Evolutionary conservation across 2,797 vertebrate genomes (phyloP).

Genomic region (Huso huso): DNA sequence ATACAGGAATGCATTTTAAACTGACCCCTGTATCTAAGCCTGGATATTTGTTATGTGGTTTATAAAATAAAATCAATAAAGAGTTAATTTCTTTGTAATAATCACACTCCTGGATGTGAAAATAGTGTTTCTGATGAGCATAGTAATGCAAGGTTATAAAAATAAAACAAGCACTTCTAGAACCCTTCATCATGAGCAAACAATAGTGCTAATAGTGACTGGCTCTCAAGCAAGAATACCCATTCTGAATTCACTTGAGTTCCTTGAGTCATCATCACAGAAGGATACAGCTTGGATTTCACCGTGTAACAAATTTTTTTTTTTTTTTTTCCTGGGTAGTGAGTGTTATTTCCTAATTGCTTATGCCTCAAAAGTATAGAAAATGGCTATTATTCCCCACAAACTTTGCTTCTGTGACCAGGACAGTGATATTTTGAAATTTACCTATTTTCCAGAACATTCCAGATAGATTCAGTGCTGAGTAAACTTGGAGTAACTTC

Average conservation of each 20-base stretch:
- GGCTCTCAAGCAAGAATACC: not conserved
- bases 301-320: too few species aligned
- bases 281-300: slow-evolving; percentile 8
- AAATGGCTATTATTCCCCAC: too few species aligned
- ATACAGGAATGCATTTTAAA: slow-evolving; percentile 23
- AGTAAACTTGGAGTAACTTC: too few species aligned
- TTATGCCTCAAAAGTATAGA: too few species aligned
- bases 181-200: not conserved
- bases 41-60: not conserved
- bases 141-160: not conserved
- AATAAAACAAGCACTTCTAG: not conserved
- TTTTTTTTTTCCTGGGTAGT: too few species aligned
- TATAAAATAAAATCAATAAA: not conserved
- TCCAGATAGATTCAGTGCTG: too few species aligned
- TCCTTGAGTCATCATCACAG: slow-evolving; percentile 1
- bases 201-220: not conserved
- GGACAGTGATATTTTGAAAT: too few species aligned
- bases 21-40: not conserved
- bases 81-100: not conserved
- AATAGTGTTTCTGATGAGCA: not conserved
- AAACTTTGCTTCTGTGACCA: too few species aligned
- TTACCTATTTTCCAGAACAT: too few species aligned
- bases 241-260: not conserved
- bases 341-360: too few species aligned
- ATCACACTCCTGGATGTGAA: not conserved